A percentile compares a stretch with the other conserved stretches of the same genome.
These are phyloP conservation scores for Anadara kagoshimensis DNA, from an alignment of 1,140 invertebrate species.

Conservation along the genomic window DNA sequence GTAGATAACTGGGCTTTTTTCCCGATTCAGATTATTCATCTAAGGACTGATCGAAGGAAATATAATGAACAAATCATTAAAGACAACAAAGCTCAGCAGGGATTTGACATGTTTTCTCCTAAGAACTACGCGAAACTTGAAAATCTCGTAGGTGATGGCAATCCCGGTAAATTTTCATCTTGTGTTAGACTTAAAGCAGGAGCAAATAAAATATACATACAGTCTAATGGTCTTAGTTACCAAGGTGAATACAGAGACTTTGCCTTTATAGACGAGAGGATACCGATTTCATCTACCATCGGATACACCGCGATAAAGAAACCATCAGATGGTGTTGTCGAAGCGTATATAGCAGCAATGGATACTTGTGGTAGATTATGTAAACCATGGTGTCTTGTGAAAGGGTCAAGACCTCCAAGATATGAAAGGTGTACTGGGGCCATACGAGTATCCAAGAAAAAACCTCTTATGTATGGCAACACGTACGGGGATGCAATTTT, in stretches of 20 bases:
- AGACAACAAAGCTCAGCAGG: conserved; percentile 28
- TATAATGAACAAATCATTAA: conserved; percentile 46
- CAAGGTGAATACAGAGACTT: conserved; percentile 28
- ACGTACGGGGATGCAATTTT: conserved; percentile 33
- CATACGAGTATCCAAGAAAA: conserved; percentile 8
- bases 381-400: conserved; percentile 35
- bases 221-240: conserved; percentile 29
- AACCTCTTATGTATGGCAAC: conserved; percentile 33
- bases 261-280: conserved; percentile 33
- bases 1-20: conserved; percentile 48
- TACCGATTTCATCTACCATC: conserved; percentile 14
- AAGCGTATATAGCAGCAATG: conserved; percentile 36
- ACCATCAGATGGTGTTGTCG: background rate
- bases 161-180: conserved; percentile 21
- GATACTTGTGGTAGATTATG: conserved; percentile 42
- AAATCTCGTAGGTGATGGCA: conserved; percentile 2
- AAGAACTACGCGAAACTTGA: conserved; percentile 11
- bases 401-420: conserved; percentile 20
- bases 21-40: conserved; percentile 49
- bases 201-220: conserved; percentile 32
- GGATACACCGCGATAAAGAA: conserved; percentile 25
- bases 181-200: conserved; percentile 19
- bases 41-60: conserved; percentile 33
- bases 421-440: conserved; percentile 37
- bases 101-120: conserved; percentile 48